phyloP scores from a whole-genome alignment of 1,140 invertebrate genomes.

The Drosophila gunungcola region DNA sequence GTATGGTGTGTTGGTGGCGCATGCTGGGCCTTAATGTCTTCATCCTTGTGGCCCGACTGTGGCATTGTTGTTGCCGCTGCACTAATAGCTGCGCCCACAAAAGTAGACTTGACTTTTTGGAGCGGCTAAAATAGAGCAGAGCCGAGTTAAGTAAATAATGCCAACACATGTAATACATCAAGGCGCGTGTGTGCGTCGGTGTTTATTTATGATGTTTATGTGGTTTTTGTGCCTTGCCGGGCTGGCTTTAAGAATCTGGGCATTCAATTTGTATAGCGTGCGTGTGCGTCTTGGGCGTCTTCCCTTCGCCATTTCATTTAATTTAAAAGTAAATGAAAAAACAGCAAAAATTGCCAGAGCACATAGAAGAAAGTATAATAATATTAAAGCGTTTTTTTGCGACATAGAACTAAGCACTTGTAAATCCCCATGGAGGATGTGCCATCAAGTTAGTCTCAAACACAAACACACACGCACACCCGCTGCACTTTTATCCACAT shows the following conservation, averaged over 20 bases:
- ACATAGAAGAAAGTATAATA: slow-evolving; percentile 82
- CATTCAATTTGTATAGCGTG: slow-evolving; percentile 55
- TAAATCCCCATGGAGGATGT: slow-evolving; percentile 83
- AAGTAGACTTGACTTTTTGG: slow-evolving; percentile 78
- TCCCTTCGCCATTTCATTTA: slow-evolving; percentile 66
- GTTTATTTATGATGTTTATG: slow-evolving; percentile 53
- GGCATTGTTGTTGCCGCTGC: slow-evolving; percentile 56
- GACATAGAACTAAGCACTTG: slow-evolving; percentile 83
- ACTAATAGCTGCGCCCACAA: slow-evolving; percentile 74
- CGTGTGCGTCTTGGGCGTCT: not conserved
- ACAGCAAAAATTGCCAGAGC: slow-evolving; percentile 53
- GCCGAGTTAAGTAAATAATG: slow-evolving; percentile 82
- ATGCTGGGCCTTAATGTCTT: slow-evolving; percentile 80
- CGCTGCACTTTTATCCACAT: slow-evolving; percentile 71
- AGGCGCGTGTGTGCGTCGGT: slow-evolving; percentile 27
- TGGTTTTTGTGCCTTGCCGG: not conserved
- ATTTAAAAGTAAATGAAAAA: slow-evolving; percentile 65
- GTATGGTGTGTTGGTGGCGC: slow-evolving; percentile 51
- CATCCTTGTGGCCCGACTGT: slow-evolving; percentile 57
- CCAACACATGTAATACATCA: slow-evolving; percentile 82
- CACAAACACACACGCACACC: slow-evolving; percentile 61
- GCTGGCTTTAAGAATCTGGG: slow-evolving; percentile 38
- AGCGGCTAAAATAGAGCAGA: slow-evolving; percentile 79
- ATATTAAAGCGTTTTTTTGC: slow-evolving; percentile 83
- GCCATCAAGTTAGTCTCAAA: slow-evolving; percentile 83